Evolutionary conservation across 2,797 vertebrate species (phyloP), one percentile per base, ranked within the genome.

Genomic region (Pantherophis alleghaniensis): DNA sequence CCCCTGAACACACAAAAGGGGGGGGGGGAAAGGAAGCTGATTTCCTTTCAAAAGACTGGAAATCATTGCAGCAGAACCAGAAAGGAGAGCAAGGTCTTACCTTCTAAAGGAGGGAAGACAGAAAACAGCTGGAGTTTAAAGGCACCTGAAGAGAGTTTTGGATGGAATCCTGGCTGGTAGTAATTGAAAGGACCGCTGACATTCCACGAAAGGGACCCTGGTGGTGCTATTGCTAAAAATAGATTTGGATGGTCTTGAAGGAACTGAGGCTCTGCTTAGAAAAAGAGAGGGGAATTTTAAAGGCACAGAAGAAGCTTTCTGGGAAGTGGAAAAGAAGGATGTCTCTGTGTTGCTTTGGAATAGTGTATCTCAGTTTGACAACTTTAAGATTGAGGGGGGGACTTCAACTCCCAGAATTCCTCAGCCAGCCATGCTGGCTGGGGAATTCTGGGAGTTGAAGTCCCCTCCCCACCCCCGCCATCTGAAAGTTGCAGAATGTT

Each of bases 91-190:
- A n/a, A 18, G 37, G 7, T 55, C 92, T 93, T 93, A 93, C 92
- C 92, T 93, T 88, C 22, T 13, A 22, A 66, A 56, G 61, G 14
- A 88, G 51, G 55, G 5, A 88, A 88, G 86, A 5, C 1, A 83
- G 92, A 88, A 88, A 69, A 57, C 90, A 91, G 92, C 86, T 88
- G 60, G 90, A 55, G 28, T 91, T 56, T 93, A 87, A 93, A 93
- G 92, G 92, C 86, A 89, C 92, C 92, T 93, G 92, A 28, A 60
- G 90, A 91, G 92, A 88, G 55, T 91, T 91, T 91, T 42, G 92
- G 86, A 88, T 59, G 7, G 22, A 57, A 79, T 93, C 86, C 66
- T 20, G n/a, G 86, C 86, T 88, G 37, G 87, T 88, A 86, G 92
- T 93, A 63, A 91, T 93, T 91, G 92, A 93, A 91, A 91, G 90